Base-by-base conservation (phyloP, 2,888 invertebrate species). In the Chrysolina oricalcia region DNA sequence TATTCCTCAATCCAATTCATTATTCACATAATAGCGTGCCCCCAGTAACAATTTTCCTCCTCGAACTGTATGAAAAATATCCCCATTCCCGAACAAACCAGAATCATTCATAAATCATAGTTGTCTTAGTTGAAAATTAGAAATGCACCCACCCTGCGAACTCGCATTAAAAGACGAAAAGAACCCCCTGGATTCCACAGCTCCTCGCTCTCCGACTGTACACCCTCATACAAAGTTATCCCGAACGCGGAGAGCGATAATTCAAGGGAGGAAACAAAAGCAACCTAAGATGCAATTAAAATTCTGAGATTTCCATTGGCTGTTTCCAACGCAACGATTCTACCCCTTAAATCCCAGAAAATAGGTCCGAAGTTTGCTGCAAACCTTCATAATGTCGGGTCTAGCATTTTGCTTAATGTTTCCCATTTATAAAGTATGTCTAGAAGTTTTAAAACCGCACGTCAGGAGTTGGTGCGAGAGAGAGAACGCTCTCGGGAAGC, bases 271-370 rank as follows among this genome's bases (percentile, higher is more conserved):
- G 88, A 87, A 88, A 88, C 88, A 88, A 88, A 88, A 88, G 88
- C 88, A 87, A 88, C 87, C 87, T 88, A 88, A 88, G 88, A 88
- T 88, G 88, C 88, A 88, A 88, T 88, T 88, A 88, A 88, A 88
- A 88, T 88, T 88, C 87, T 84, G 86, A 87, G 87, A 88, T 88
- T 88, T 88, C 88, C 85, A 88, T 88, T 88, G 88, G 88, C 85
- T 84, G 74, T 78, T 71, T 65, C 70, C 50, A 56, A 65, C 77
- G 77, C 72, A 68, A 80, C 81, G 83, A 83, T 81, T 79, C 75
- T 81, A 72, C 74, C 73, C 84, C 83, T 81, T 85, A 85, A 79
- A 75, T 76, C 74, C 72, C 66, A 75, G 76, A 81, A 82, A 83
- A 84, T 85, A 85, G 81, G 84, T 81, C 77, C 76, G 82, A 81